These are phyloP conservation scores for Andrena camellia DNA, from an alignment of 2,888 invertebrate species.

Conservation along the genomic window DNA sequence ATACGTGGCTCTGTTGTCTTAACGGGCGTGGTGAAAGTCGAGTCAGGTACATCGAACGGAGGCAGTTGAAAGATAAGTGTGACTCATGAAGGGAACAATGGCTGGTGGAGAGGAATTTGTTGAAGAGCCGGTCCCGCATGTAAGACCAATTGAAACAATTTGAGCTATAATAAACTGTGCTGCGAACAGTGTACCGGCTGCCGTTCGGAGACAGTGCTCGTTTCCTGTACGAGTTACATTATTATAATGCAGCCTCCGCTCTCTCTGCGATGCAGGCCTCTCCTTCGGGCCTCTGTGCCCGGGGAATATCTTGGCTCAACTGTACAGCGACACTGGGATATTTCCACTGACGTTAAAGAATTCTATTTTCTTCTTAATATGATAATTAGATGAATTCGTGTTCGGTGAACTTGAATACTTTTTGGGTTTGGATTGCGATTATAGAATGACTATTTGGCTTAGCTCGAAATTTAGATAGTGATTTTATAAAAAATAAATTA, in stretches of 20 bases:
- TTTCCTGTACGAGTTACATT: constrained; percentile 54
- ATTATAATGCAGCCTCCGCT: constrained; percentile 57
- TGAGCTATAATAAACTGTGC: constrained; percentile 64
- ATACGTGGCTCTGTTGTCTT: constrained; percentile 43
- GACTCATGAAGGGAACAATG: constrained; percentile 71
- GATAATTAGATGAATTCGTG: too few species aligned
- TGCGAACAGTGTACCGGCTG: constrained; percentile 38
- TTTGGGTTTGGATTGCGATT: too few species aligned
- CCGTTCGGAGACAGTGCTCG: constrained; percentile 47
- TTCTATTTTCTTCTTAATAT: too few species aligned
- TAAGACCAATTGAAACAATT: constrained; percentile 71
- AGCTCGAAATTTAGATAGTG: too few species aligned
- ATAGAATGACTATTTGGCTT: too few species aligned
- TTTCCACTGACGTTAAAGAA: background rate
- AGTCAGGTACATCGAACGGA: constrained; percentile 57
- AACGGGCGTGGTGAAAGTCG: constrained; percentile 66
- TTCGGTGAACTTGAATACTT: too few species aligned
- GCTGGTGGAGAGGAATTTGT: constrained; percentile 60
- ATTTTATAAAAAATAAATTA: too few species aligned
- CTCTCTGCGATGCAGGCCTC: constrained; percentile 10
- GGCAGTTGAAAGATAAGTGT: constrained; percentile 61
- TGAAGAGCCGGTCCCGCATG: constrained; percentile 68
- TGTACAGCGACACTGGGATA: background rate
- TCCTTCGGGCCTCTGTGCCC: background rate
- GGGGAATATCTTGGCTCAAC: background rate